Base-by-base conservation (phyloP, 2,888 invertebrate genomes). In the Cryptosula pallasiana region DNA sequence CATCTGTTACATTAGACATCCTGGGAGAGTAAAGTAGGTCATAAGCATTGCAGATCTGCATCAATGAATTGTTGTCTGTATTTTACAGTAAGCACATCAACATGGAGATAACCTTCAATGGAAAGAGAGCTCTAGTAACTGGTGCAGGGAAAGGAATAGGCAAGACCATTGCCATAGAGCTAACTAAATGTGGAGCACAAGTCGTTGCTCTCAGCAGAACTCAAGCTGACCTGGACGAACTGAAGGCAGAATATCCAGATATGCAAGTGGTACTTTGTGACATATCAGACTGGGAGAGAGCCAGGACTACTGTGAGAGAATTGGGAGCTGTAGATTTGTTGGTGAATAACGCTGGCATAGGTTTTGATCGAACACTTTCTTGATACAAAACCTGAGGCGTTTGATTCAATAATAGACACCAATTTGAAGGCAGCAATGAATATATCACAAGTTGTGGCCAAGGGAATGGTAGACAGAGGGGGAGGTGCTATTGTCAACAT, bases 101-200 rank as follows among this genome's bases (percentile, higher is more conserved):
- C n/a, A 73, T 75, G 71, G 78, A 80, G 71, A 79, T 79, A 23
- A 69, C 71, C 73, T 91, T 92, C 83, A 88, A 88, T 78, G 90
- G 90, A 73, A 93, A 92, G 86, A 88, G 90, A 73, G 91, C 93
- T 79, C 87, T 95, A 72, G 92, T 95, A 1, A 94, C 95, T 73
- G 95, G 94, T 73, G 93, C 93, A 71, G 92, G 93, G 32, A 90
- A 90, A 89, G 94, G 93, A 92, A 87, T 93, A 77, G 93, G 93
- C 0, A 87, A 91, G 79, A 91, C 89, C 16, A 87, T 93, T 71
- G 91, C 89, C 1, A 86, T 89, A 75, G 89, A 90, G 77, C 82
- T 94, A 75, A 88, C 89, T 75, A 86, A 88, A 79, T 88, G 88
- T 76, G 91, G 91, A 27, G 93, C 90, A 1, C 88, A 90, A 76